These are phyloP conservation scores for Ctenicera cuprea DNA, from an alignment of 2,888 invertebrate species.

Conservation along the genomic window DNA sequence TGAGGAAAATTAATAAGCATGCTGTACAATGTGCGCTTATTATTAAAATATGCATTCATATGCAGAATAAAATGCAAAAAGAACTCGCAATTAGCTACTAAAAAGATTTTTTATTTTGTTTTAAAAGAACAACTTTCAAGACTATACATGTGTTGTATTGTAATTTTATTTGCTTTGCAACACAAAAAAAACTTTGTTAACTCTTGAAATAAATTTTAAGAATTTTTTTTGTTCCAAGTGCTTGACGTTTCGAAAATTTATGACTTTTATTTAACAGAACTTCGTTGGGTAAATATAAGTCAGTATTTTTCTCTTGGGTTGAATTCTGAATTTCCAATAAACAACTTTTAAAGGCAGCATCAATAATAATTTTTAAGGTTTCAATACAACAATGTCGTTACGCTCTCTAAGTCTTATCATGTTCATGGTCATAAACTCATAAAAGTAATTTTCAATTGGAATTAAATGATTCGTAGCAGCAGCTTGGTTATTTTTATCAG, in stretches of 20 bases:
- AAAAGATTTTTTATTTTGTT: not conserved
- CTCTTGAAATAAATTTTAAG: conserved; percentile 8
- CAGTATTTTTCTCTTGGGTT: not conserved
- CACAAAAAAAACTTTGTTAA: not conserved
- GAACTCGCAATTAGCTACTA: too few relatives aligned
- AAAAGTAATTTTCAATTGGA: conserved; percentile 37
- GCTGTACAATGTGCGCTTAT: too few relatives aligned
- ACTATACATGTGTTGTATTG: not conserved
- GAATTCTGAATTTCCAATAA: too few relatives aligned
- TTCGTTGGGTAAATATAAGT: not conserved
- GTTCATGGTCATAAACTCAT: conserved; percentile 28
- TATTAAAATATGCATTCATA: too few relatives aligned
- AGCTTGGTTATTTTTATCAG: conserved; percentile 19
- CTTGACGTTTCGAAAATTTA: not conserved
- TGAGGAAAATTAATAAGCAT: too few relatives aligned
- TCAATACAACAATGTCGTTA: conserved; percentile 12
- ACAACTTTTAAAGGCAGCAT: not conserved
- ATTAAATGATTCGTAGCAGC: conserved; percentile 4
- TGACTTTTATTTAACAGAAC: conserved; percentile 10
- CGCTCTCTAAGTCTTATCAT: conserved; percentile 11
- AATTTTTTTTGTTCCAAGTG: not conserved
- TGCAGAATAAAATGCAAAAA: too few relatives aligned
- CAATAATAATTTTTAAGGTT: not conserved
- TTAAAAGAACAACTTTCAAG: not conserved
- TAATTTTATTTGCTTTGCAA: not conserved